phyloP scores from a whole-genome alignment of 1,140 invertebrate species.

The Brachionus paranguensis region DNA sequence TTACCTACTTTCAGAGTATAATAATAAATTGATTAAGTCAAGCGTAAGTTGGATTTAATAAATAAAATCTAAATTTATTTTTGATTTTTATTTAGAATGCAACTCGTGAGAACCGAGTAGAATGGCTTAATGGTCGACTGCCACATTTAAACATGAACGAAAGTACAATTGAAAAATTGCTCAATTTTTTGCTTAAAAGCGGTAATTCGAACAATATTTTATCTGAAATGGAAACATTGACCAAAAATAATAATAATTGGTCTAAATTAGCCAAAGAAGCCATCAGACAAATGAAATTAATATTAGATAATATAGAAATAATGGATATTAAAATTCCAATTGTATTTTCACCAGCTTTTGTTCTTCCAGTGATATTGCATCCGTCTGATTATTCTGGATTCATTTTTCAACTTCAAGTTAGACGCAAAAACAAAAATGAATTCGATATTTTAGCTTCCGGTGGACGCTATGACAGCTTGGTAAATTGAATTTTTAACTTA shows the following conservation, averaged over 20 bases:
- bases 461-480: slow-evolving; percentile 12
- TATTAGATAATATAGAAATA: neutral
- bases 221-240: slow-evolving; percentile 20
- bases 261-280: slow-evolving; percentile 30
- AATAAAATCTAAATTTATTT: neutral
- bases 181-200: slow-evolving; percentile 27
- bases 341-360: neutral
- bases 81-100: neutral
- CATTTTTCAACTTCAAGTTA: slow-evolving; percentile 11
- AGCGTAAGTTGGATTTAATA: neutral
- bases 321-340: slow-evolving; percentile 10
- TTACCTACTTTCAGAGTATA: slow-evolving; percentile 7
- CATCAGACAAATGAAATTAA: slow-evolving; percentile 18
- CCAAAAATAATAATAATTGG: neutral
- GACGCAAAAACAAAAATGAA: slow-evolving; percentile 17
- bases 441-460: slow-evolving; percentile 35
- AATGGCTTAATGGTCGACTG: neutral
- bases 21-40: neutral
- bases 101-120: neutral
- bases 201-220: neutral
- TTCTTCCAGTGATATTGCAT: neutral
- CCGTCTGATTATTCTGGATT: slow-evolving; percentile 23
- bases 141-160: slow-evolving; percentile 15
- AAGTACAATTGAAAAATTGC: neutral
- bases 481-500: neutral